Percentiles rank a stretch among this genome's conserved stretches.
Evolutionary conservation across 1,140 invertebrate species (phyloP).

Genomic region (Phocides pigmalion): DNA sequence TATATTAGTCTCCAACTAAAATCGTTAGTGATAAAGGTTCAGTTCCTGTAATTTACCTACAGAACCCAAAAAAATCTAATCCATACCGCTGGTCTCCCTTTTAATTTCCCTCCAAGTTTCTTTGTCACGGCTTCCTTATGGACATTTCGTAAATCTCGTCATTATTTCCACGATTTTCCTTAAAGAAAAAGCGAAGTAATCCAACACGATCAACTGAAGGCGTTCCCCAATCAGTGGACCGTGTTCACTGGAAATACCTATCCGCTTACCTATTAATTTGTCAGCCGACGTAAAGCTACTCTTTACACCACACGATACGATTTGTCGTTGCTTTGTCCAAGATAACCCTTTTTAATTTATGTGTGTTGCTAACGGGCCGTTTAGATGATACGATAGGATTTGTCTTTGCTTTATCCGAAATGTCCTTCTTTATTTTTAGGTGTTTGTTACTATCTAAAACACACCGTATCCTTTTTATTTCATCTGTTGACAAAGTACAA

Average conservation of each 20-base stretch:
- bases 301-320: conserved; percentile 15
- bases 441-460: too few species aligned
- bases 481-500: too few species aligned
- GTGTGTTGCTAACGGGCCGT: too few species aligned
- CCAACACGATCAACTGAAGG: conserved; percentile 26
- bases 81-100: background rate
- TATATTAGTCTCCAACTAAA: too few species aligned
- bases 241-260: conserved; percentile 30
- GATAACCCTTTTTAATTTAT: background rate
- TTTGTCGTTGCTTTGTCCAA: background rate
- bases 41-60: too few species aligned
- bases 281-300: background rate
- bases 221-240: conserved; percentile 28
- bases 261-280: conserved; percentile 32
- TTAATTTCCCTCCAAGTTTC: conserved; percentile 24
- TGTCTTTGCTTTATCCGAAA: too few species aligned
- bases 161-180: conserved; percentile 27
- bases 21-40: too few species aligned
- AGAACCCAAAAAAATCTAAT: background rate
- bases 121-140: conserved; percentile 6
- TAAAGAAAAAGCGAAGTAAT: conserved; percentile 28
- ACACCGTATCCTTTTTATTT: too few species aligned
- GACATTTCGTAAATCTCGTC: conserved; percentile 19
- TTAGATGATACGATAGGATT: too few species aligned
- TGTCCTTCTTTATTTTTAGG: too few species aligned